Evolutionary conservation across 2,797 vertebrate genomes (phyloP).

Genomic region (Gambusia yucatana): DNA sequence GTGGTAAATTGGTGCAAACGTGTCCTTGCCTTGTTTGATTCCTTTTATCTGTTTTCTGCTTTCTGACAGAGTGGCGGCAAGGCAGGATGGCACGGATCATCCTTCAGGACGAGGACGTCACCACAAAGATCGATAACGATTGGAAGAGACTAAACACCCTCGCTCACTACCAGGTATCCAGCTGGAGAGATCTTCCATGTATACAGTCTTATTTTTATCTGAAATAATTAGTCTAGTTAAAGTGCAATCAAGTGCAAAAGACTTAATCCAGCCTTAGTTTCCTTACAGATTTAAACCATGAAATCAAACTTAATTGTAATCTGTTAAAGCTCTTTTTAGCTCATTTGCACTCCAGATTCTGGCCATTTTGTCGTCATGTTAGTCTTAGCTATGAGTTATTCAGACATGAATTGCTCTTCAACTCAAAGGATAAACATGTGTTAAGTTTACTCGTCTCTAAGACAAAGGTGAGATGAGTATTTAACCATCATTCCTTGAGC

Average conservation of each 20-base stretch:
- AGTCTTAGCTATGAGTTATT: neutral
- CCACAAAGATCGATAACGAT: constrained; percentile 99
- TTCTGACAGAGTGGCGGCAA: constrained; percentile 92
- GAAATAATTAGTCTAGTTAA: neutral
- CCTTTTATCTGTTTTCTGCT: neutral
- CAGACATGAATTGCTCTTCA: neutral
- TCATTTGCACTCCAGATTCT: neutral
- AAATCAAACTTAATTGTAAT: neutral
- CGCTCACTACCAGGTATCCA: constrained; percentile 92
- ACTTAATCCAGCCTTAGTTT: neutral
- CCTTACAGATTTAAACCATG: neutral
- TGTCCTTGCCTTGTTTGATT: constrained; percentile 4
- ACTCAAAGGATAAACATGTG: neutral
- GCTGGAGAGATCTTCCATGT: neutral
- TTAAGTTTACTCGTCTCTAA: neutral
- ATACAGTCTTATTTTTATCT: neutral
- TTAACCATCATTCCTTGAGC: neutral
- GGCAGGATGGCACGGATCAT: constrained; percentile 98
- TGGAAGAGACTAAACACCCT: constrained; percentile 98
- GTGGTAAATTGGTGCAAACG: neutral
- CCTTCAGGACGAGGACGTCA: constrained; percentile 97
- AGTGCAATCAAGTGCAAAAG: neutral
- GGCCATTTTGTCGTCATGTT: neutral
- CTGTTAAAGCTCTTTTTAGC: neutral
- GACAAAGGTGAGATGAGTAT: neutral